phyloP scores from a whole-genome alignment of 2,113 vertebrate species.

The Tragelaphus buxtoni region DNA sequence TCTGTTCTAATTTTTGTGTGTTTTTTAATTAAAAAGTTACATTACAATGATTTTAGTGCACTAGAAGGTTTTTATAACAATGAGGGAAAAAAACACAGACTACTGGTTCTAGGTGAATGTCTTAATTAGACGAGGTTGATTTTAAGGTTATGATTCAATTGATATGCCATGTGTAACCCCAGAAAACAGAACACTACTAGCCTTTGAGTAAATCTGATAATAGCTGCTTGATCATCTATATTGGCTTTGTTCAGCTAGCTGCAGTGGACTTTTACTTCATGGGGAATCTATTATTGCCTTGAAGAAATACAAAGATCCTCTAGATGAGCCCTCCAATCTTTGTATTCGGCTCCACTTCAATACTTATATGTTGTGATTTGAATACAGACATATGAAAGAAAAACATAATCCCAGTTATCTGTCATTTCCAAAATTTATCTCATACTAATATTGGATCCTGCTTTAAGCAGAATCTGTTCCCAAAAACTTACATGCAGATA shows the following conservation, averaged over 20 bases:
- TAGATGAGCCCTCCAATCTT: not conserved
- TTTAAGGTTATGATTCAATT: not conserved
- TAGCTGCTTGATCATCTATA: not conserved
- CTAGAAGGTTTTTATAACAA: not conserved
- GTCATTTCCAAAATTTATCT: not conserved
- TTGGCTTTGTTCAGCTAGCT: not conserved
- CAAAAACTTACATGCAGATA: not conserved
- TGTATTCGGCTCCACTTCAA: not conserved
- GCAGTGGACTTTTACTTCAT: not conserved
- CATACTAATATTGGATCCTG: not conserved
- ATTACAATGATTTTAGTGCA: not conserved
- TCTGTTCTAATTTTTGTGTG: not conserved
- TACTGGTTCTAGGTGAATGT: not conserved
- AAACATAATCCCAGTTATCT: not conserved
- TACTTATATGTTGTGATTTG: not conserved
- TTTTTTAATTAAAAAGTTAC: not conserved
- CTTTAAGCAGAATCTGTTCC: not conserved
- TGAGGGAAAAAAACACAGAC: not conserved
- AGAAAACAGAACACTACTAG: not conserved
- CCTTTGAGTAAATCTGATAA: not conserved
- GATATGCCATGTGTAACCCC: not conserved
- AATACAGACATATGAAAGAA: not conserved
- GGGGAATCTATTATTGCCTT: not conserved
- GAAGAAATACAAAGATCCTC: not conserved
- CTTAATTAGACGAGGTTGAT: not conserved